Conservation (phyloP, 2,113 vertebrate species). For the Hassar affinis region DNA sequence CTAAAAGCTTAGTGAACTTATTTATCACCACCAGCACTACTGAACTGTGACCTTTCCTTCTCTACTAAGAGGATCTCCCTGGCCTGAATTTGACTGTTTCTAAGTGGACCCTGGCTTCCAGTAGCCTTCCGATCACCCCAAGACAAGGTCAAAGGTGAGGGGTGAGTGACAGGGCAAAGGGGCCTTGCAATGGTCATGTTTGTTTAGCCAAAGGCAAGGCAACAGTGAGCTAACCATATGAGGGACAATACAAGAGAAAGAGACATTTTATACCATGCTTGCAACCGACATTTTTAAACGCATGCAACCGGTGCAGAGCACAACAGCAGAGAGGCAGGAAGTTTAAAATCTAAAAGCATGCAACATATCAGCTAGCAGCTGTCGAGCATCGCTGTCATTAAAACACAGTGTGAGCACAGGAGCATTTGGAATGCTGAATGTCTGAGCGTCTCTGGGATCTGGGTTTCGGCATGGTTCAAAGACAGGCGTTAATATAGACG, state of each 20-base stretch:
- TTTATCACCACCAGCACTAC: background rate
- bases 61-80: background rate
- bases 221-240: conserved; percentile 29
- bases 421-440: conserved; percentile 51
- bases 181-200: conserved; percentile 45
- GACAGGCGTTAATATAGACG: conserved; percentile 47
- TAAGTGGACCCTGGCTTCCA: conserved; percentile 18
- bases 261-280: background rate
- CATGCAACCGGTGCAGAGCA: conserved; percentile 19
- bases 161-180: conserved; percentile 56
- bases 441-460: conserved; percentile 41
- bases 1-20: background rate
- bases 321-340: conserved; percentile 8
- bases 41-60: conserved; percentile 5
- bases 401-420: conserved; percentile 38
- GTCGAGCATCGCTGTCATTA: conserved; percentile 43
- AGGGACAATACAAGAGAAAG: conserved; percentile 40
- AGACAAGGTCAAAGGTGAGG: conserved; percentile 48
- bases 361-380: conserved; percentile 39
- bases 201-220: conserved; percentile 43
- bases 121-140: conserved; percentile 41
- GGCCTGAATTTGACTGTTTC: conserved; percentile 30
- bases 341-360: conserved; percentile 30
- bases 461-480: conserved; percentile 42
- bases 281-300: too few relatives aligned